phyloP scores from a whole-genome alignment of 2,113 vertebrate species.

The Zosterops borbonicus region DNA sequence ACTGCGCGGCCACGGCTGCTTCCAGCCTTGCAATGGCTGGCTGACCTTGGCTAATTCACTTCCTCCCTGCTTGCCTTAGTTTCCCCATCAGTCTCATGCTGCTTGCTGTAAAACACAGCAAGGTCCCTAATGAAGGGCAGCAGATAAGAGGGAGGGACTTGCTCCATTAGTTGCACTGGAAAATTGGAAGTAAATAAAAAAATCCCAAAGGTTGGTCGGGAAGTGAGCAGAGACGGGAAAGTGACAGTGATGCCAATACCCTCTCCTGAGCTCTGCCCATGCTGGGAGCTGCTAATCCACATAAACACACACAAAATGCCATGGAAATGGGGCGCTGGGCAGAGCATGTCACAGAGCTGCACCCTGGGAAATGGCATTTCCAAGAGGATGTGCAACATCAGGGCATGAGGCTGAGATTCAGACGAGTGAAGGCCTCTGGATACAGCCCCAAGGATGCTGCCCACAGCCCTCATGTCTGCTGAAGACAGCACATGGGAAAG shows the following conservation, averaged over 20 bases:
- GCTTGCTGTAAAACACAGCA: neutral
- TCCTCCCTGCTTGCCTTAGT: neutral
- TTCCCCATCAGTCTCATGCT: neutral
- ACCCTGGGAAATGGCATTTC: neutral
- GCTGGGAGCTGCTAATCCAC: neutral
- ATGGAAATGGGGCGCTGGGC: neutral
- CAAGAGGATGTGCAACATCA: neutral
- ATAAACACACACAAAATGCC: neutral
- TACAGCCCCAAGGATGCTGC: neutral
- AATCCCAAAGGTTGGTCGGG: neutral
- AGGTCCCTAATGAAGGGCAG: neutral
- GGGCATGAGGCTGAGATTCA: neutral
- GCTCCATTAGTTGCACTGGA: neutral
- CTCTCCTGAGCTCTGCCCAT: neutral
- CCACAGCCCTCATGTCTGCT: fast-evolving
- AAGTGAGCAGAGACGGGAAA: fast-evolving
- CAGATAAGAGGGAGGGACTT: neutral
- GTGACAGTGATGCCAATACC: neutral
- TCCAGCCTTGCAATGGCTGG: neutral
- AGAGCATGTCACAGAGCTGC: neutral
- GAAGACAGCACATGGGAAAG: neutral
- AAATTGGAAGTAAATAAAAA: neutral
- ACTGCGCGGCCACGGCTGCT: neutral
- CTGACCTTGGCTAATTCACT: neutral
- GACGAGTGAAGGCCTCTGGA: neutral